These are phyloP conservation scores for Gobio gobio DNA, from an alignment of 2,113 vertebrate species.

Conservation along the genomic window DNA sequence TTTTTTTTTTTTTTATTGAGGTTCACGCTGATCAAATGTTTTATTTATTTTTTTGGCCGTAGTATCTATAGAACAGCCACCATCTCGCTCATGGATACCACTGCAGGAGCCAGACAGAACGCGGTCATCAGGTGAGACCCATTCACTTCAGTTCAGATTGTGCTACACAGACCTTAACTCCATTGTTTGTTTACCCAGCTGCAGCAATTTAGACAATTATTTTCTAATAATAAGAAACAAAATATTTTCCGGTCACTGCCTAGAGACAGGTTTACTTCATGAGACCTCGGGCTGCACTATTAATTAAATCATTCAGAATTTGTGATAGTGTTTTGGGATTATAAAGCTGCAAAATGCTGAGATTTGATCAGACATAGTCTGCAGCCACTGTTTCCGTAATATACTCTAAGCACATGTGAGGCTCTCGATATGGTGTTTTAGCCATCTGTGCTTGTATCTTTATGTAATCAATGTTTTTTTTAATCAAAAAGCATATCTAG, in stretches of 20 bases:
- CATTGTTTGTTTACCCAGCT: background rate
- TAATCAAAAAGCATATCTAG: background rate
- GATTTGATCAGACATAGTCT: background rate
- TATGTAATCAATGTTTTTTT: background rate
- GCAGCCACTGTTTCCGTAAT: background rate
- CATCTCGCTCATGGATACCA: conserved; percentile 95
- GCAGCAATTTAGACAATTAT: background rate
- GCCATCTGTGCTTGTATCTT: no score
- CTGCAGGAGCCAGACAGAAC: conserved; percentile 92
- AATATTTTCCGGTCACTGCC: background rate
- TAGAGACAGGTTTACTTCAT: background rate
- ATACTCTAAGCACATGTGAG: background rate
- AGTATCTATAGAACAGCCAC: conserved; percentile 95
- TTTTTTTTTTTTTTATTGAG: background rate
- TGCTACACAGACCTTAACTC: background rate
- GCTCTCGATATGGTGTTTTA: background rate
- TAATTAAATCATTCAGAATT: background rate
- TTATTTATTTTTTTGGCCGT: background rate
- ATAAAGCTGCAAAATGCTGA: background rate
- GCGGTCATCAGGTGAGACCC: conserved; percentile 82
- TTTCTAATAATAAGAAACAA: background rate
- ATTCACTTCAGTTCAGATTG: background rate
- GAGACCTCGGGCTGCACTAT: background rate
- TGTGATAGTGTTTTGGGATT: background rate
- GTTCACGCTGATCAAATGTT: conserved; percentile 54